Evolutionary conservation across 2,797 vertebrate genomes (phyloP).

Genomic region (Alca torda): DNA sequence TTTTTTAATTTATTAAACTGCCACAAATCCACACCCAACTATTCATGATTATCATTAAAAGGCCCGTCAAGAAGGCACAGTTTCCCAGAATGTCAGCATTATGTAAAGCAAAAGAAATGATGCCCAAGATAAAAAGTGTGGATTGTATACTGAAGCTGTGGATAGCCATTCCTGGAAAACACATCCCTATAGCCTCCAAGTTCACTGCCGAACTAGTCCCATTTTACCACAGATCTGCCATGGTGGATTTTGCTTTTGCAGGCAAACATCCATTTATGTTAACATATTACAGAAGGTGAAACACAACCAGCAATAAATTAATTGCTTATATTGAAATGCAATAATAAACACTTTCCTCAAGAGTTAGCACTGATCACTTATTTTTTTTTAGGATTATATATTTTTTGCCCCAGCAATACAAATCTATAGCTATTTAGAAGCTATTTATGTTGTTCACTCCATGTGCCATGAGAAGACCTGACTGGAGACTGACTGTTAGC

Average conservation of each 20-base stretch:
- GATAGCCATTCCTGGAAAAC: not conserved
- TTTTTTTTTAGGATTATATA: not conserved
- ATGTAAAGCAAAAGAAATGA: not conserved
- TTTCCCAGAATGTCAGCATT: not conserved
- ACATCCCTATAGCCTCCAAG: not conserved
- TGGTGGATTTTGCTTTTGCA: not conserved
- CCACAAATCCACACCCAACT: not conserved
- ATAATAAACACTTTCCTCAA: not conserved
- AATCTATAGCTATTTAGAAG: not conserved
- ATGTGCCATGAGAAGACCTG: not conserved
- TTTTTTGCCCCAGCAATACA: not conserved
- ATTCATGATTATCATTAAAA: not conserved
- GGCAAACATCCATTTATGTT: not conserved
- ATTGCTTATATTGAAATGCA: not conserved
- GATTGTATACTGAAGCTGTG: not conserved
- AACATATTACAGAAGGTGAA: not conserved
- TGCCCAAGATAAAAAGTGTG: not conserved
- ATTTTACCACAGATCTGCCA: not conserved
- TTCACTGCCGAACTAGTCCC: not conserved
- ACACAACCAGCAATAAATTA: not conserved
- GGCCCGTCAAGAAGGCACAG: not conserved
- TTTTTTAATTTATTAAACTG: not conserved
- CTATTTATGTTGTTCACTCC: not conserved
- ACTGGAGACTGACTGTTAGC: not conserved
- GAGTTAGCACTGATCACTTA: not conserved